These are phyloP conservation scores for Enteromius argenteus DNA, from an alignment of 2,797 vertebrate species.

Conservation along the genomic window DNA sequence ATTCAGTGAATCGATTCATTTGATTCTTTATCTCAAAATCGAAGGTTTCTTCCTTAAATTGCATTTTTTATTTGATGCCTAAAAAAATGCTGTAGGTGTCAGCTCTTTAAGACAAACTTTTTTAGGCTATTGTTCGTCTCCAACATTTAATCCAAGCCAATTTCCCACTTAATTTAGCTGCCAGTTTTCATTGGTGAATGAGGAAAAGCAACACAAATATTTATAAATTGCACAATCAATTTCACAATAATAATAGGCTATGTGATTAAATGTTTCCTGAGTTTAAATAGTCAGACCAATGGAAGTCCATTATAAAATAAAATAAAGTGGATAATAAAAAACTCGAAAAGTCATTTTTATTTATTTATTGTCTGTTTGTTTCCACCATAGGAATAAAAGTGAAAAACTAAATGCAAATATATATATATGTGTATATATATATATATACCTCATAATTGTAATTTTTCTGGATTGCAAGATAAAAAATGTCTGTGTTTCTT, in stretches of 20 bases:
- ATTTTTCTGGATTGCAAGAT: background rate
- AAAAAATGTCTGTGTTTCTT: background rate
- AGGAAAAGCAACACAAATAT: too few species aligned
- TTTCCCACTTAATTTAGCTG: background rate
- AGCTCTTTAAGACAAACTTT: background rate
- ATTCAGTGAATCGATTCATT: background rate
- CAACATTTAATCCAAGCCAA: background rate
- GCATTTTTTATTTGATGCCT: background rate
- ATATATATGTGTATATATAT: too few species aligned
- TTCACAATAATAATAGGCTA: background rate
- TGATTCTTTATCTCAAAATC: background rate
- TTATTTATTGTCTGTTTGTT: too few species aligned
- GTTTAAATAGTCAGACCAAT: too few species aligned
- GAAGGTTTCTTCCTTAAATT: background rate
- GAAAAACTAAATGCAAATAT: too few species aligned
- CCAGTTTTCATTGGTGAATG: background rate
- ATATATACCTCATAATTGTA: too few species aligned
- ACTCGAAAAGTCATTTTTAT: too few species aligned
- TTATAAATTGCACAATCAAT: too few species aligned
- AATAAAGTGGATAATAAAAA: too few species aligned
- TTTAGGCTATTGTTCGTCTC: background rate
- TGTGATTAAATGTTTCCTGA: background rate
- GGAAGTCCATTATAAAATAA: too few species aligned
- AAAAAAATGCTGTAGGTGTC: background rate
- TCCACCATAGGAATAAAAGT: too few species aligned